Evolutionary conservation across 2,888 invertebrate species (phyloP).

Genomic region (Drosophila rubida): DNA sequence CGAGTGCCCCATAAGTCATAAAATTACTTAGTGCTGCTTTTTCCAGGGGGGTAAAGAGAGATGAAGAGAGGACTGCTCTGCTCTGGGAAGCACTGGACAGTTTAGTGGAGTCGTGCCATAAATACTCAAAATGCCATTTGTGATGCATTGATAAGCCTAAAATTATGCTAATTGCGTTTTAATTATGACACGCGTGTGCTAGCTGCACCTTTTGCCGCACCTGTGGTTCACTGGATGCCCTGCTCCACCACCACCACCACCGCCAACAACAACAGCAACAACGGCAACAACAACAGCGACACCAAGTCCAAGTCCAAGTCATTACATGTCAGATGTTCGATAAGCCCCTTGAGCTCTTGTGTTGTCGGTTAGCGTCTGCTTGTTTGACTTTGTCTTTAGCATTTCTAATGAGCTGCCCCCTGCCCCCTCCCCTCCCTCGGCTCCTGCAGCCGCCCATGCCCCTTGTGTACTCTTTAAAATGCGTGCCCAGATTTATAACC

Average conservation of each 20-base stretch:
- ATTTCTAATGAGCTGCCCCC: slow-evolving; percentile 59
- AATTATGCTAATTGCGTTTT: slow-evolving; percentile 77
- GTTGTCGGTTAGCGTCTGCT: slow-evolving; percentile 59
- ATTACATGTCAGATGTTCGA: slow-evolving; percentile 69
- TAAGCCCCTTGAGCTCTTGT: slow-evolving; percentile 60
- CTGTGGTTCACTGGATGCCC: slow-evolving; percentile 6
- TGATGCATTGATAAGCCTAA: slow-evolving; percentile 74
- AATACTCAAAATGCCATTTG: slow-evolving; percentile 69
- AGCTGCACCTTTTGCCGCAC: slow-evolving; percentile 51
- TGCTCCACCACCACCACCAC: not conserved
- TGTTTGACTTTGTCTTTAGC: slow-evolving; percentile 70
- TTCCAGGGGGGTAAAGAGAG: not conserved
- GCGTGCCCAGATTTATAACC: slow-evolving; percentile 65
- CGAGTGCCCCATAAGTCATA: slow-evolving; percentile 67
- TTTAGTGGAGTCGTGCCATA: slow-evolving; percentile 46
- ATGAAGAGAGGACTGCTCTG: not conserved
- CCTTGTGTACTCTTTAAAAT: slow-evolving; percentile 59
- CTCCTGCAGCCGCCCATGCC: not conserved
- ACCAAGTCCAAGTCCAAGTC: slow-evolving; percentile 32
- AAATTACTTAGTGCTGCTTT: slow-evolving; percentile 64
- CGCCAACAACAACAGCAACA: not conserved
- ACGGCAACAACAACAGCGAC: not conserved
- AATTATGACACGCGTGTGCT: slow-evolving; percentile 75
- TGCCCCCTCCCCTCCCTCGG: not conserved
- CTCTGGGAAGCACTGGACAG: slow-evolving; percentile 11